Conservation (phyloP, 2,888 invertebrate species). For the Schizaphis graminum region DNA sequence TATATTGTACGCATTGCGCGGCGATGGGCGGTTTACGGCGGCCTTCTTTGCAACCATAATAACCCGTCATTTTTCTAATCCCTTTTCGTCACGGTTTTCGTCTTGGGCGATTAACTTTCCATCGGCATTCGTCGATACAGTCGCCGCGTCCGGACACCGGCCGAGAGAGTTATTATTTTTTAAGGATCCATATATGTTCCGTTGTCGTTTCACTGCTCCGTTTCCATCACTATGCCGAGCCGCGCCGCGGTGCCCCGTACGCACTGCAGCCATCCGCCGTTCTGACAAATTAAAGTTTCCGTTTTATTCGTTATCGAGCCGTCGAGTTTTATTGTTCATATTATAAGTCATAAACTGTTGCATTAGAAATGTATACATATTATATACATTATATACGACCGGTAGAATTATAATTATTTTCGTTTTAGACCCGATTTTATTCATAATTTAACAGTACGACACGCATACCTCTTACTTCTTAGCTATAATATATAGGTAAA, state of each 20-base stretch:
- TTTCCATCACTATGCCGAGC: background rate
- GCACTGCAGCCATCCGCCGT: background rate
- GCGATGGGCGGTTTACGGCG: background rate
- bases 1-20: background rate
- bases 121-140: background rate
- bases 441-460: background rate
- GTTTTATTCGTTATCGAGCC: background rate
- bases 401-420: background rate
- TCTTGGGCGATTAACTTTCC: background rate
- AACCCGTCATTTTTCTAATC: background rate
- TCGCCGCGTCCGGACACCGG: background rate
- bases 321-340: background rate
- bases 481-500: background rate
- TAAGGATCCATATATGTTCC: background rate
- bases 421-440: background rate
- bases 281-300: slow-evolving; percentile 23
- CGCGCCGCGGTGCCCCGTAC: background rate
- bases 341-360: slow-evolving; percentile 13
- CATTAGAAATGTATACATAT: background rate
- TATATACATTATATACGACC: too few species aligned
- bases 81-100: background rate
- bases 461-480: background rate
- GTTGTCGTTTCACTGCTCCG: background rate
- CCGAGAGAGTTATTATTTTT: background rate
- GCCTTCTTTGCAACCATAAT: too few species aligned